Conservation (phyloP, 2,797 vertebrate genomes). For the Choloepus didactylus region DNA sequence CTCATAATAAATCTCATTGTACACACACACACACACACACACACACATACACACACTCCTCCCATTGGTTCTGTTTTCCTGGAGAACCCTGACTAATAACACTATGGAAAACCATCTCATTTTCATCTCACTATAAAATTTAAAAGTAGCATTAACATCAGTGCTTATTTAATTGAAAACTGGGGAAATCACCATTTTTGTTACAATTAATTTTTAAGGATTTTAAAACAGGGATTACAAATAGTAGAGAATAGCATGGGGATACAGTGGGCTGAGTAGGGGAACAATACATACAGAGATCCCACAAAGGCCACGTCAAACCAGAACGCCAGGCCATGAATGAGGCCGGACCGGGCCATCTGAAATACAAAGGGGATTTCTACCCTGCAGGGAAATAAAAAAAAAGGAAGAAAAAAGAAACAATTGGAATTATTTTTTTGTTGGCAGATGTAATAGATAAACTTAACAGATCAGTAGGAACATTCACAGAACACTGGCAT, state of each 20-base stretch:
- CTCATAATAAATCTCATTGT: too few relatives aligned
- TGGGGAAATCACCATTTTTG: neutral
- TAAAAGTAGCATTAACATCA: neutral
- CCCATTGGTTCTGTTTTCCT: too few relatives aligned
- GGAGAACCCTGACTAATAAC: too few relatives aligned
- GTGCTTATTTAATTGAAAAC: conserved; percentile 48
- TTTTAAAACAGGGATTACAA: neutral
- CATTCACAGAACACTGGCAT: neutral
- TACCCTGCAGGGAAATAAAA: conserved; percentile 86
- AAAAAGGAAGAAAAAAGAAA: conserved; percentile 5
- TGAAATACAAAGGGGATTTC: conserved; percentile 92
- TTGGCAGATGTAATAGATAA: neutral
- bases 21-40: neutral
- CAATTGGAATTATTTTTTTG: neutral
- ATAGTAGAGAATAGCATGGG: neutral
- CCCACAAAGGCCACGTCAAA: conserved; percentile 92
- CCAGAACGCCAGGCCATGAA: conserved; percentile 93
- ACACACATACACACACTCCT: too few relatives aligned
- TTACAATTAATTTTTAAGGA: conserved; percentile 18
- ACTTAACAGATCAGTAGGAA: neutral
- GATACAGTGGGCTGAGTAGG: accelerated
- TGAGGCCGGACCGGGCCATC: conserved; percentile 90
- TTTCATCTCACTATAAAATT: neutral
- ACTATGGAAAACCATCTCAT: neutral
- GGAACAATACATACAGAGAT: conserved; percentile 86